These are phyloP conservation scores for Drosophila seclusa DNA, from an alignment of 2,888 invertebrate species.

Conservation along the genomic window DNA sequence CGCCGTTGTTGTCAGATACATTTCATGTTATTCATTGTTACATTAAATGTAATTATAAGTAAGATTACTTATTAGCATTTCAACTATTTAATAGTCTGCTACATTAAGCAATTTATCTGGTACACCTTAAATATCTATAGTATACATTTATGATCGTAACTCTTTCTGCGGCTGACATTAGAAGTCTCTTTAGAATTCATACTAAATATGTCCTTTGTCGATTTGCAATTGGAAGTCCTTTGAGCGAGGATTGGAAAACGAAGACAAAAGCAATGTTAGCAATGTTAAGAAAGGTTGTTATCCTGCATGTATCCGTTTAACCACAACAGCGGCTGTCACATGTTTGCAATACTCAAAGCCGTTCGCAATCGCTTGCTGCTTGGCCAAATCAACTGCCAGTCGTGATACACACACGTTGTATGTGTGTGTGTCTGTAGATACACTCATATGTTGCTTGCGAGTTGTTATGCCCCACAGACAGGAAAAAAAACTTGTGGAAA, in stretches of 20 bases:
- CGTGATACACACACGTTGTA: conserved; percentile 22
- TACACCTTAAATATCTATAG: not conserved
- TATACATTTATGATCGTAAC: not conserved
- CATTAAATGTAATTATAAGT: not conserved
- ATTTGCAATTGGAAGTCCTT: not conserved
- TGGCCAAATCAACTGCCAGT: conserved; percentile 38
- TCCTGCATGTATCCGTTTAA: not conserved
- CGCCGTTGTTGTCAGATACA: conserved; percentile 10
- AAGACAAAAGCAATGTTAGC: not conserved
- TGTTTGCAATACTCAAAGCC: conserved; percentile 33
- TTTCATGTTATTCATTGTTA: not conserved
- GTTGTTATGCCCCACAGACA: conserved; percentile 41
- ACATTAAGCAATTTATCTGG: not conserved
- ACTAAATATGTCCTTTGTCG: not conserved
- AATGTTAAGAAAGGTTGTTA: not conserved
- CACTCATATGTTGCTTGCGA: conserved; percentile 15
- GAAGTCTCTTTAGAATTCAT: not conserved
- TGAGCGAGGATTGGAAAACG: not conserved
- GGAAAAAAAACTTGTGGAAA: conserved; percentile 56
- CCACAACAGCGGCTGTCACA: conserved; percentile 34
- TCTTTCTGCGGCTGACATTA: not conserved
- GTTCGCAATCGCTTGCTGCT: conserved; percentile 26
- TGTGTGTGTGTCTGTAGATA: conserved; percentile 20
- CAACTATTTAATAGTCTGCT: not conserved
- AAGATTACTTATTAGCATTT: not conserved